These are phyloP conservation scores for Cylindroiulus punctatus DNA, from an alignment of 2,888 invertebrate species.

Conservation along the genomic window DNA sequence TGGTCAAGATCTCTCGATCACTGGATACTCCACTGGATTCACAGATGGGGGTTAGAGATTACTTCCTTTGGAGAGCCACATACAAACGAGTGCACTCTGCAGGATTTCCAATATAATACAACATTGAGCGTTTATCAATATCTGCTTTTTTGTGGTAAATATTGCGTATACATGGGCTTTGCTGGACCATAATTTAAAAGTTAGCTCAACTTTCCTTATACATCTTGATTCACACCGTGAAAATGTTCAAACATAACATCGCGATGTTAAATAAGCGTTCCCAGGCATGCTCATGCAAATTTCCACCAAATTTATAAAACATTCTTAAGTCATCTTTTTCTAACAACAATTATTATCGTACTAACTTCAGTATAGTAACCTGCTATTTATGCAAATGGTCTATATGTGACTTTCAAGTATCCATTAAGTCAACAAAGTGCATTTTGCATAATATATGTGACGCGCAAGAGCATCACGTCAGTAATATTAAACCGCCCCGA, in stretches of 20 bases:
- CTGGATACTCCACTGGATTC: constrained; percentile 45
- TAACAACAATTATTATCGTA: no score
- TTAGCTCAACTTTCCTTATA: background rate
- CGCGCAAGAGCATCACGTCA: background rate
- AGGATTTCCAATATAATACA: constrained; percentile 36
- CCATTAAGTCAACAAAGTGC: background rate
- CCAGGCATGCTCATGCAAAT: background rate
- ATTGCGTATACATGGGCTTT: background rate
- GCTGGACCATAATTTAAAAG: constrained; percentile 2
- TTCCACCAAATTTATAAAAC: no score
- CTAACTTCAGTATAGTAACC: no score
- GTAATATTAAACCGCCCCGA: background rate
- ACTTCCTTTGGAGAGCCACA: constrained; percentile 43
- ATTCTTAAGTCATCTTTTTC: no score
- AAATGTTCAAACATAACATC: background rate
- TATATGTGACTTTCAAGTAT: background rate
- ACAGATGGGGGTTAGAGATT: constrained; percentile 47
- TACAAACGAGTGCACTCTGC: constrained; percentile 44
- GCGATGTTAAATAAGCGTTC: background rate
- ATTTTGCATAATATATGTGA: background rate
- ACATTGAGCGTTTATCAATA: constrained; percentile 45
- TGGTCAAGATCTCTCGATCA: constrained; percentile 45
- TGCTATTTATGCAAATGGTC: no score
- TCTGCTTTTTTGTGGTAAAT: constrained; percentile 23
- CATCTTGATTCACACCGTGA: constrained; percentile 35